Evolutionary conservation across 2,113 vertebrate genomes (phyloP).

Genomic region (Rhinolophus ferrumequinum): DNA sequence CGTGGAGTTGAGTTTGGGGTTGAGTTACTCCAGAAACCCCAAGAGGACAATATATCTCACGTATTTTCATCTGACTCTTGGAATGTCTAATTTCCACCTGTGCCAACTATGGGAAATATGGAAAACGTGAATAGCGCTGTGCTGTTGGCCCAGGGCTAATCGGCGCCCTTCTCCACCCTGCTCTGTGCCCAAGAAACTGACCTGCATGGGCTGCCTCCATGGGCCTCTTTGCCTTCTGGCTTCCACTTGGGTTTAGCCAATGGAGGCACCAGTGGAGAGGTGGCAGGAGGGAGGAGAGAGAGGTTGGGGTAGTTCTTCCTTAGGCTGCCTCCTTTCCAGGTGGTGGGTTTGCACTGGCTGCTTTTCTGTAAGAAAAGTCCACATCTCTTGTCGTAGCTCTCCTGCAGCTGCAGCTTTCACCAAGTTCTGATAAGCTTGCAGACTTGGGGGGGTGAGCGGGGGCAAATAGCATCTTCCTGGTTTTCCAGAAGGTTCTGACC

Average conservation of each 20-base stretch:
- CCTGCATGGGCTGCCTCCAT: neutral
- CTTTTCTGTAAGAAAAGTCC: neutral
- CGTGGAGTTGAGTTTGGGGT: conserved; percentile 33
- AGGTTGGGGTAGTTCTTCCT: neutral
- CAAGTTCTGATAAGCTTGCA: neutral
- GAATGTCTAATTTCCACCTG: conserved; percentile 41
- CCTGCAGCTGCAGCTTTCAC: neutral
- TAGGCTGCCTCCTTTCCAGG: neutral
- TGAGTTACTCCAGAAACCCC: conserved; percentile 56
- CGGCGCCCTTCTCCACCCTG: neutral
- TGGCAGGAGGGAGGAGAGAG: neutral
- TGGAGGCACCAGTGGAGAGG: neutral
- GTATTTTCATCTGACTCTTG: conserved; percentile 35
- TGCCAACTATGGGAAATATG: neutral
- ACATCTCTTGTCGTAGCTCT: rapidly evolving
- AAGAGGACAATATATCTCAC: conserved; percentile 11
- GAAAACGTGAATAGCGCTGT: neutral
- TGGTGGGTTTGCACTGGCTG: neutral
- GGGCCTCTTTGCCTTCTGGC: neutral
- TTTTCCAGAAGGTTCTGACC: neutral
- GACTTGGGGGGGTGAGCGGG: neutral
- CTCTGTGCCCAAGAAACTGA: neutral
- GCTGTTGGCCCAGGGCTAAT: neutral
- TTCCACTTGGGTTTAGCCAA: neutral
- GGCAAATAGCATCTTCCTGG: neutral